Conservation (phyloP, 2,888 invertebrate species). For the Sisyra nigra region DNA sequence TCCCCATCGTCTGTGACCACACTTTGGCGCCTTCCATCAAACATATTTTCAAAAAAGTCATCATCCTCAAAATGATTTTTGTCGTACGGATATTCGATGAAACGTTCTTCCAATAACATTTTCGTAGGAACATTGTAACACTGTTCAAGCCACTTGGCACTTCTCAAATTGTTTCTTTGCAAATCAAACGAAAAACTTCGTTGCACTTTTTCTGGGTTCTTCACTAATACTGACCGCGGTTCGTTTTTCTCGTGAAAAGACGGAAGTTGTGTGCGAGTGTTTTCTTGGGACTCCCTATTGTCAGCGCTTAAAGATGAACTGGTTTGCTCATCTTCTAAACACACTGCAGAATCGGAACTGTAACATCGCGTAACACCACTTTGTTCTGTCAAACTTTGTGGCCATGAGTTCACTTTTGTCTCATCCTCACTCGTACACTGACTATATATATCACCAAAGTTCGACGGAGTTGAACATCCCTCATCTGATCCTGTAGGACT, state of each 20-base stretch:
- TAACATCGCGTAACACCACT: slow-evolving; percentile 26
- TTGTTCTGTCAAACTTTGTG: neutral
- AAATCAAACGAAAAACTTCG: slow-evolving; percentile 4
- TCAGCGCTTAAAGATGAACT: slow-evolving; percentile 4
- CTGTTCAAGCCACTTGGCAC: slow-evolving; percentile 8
- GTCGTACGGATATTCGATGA: slow-evolving; percentile 31
- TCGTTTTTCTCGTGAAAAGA: neutral
- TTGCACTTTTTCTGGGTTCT: slow-evolving; percentile 1
- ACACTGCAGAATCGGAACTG: slow-evolving; percentile 34
- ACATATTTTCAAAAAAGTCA: slow-evolving; percentile 14
- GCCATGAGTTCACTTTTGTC: slow-evolving; percentile 21
- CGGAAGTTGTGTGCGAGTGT: neutral
- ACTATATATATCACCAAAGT: slow-evolving; percentile 25
- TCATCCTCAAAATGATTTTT: slow-evolving; percentile 29
- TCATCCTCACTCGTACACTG: slow-evolving; percentile 22
- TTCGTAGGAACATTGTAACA: slow-evolving; percentile 23
- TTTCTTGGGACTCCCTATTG: neutral
- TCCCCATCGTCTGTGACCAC: slow-evolving; percentile 30
- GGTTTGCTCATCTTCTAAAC: slow-evolving; percentile 24
- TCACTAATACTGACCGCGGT: neutral
- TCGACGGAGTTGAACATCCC: slow-evolving; percentile 19
- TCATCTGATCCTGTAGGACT: slow-evolving; percentile 10
- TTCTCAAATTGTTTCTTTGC: slow-evolving; percentile 3
- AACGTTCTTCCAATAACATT: slow-evolving; percentile 39
- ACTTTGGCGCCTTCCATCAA: slow-evolving; percentile 31